Evolutionary conservation across 1,140 invertebrate genomes (phyloP).

Genomic region (Diprion similis): DNA sequence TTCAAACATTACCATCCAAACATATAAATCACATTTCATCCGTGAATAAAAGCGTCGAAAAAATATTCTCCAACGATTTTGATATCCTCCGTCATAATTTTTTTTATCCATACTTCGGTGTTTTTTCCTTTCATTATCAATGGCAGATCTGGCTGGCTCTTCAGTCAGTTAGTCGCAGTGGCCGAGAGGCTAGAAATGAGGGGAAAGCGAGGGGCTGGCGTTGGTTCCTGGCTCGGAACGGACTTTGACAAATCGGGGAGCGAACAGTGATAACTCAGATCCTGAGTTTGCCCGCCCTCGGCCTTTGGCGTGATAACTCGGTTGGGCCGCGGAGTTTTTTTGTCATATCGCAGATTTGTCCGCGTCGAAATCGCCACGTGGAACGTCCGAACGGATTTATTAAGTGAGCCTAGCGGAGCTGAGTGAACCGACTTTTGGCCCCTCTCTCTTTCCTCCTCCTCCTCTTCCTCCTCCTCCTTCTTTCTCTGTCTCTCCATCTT

Average conservation of each 20-base stretch:
- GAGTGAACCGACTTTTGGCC: neutral
- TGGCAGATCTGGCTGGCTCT: no score
- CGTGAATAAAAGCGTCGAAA: no score
- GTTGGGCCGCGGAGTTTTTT: conserved; percentile 2
- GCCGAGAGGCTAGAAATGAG: neutral
- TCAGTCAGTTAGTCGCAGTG: no score
- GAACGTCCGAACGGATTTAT: conserved; percentile 12
- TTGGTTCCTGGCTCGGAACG: conserved; percentile 24
- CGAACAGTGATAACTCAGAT: conserved; percentile 27
- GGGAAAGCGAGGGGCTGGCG: neutral
- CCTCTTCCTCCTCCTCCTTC: neutral
- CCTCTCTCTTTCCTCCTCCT: neutral
- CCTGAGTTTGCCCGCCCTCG: conserved; percentile 4
- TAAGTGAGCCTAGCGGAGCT: conserved; percentile 2
- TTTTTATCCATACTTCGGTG: no score
- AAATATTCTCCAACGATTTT: no score
- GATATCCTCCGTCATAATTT: no score
- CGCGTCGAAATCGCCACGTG: neutral
- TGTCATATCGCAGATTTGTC: conserved; percentile 18
- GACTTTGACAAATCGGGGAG: conserved; percentile 54
- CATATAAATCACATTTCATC: no score
- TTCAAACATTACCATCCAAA: no score
- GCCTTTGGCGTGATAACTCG: conserved; percentile 15
- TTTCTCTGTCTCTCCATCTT: no score
- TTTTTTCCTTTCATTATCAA: no score